These are phyloP conservation scores for Todiramphus chloris DNA, from an alignment of 2,113 vertebrate genomes.

Conservation along the genomic window DNA sequence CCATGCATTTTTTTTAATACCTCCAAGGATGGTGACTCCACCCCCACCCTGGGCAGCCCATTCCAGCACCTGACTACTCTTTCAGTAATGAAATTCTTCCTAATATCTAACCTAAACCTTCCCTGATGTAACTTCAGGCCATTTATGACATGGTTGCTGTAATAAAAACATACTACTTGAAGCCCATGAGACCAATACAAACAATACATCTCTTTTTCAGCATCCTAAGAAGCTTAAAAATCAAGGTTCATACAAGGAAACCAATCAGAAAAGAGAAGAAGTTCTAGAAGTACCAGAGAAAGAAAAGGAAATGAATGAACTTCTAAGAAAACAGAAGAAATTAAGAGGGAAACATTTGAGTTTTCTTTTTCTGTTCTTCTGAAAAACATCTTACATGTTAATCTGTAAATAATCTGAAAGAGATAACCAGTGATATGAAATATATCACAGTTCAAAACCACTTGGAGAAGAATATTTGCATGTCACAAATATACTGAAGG, in stretches of 20 bases:
- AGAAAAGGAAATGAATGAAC: background rate
- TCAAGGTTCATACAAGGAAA: background rate
- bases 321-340: background rate
- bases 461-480: background rate
- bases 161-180: background rate
- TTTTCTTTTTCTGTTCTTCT: background rate
- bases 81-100: too few species aligned
- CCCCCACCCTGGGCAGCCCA: too few species aligned
- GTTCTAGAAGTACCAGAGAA: background rate
- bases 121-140: too few species aligned
- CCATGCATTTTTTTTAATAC: too few species aligned
- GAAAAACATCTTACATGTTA: background rate
- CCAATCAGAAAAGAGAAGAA: background rate
- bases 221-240: background rate
- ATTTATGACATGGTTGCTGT: background rate
- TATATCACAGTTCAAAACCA: background rate
- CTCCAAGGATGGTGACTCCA: too few species aligned
- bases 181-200: background rate
- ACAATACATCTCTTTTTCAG: background rate
- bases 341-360: rapidly evolving
- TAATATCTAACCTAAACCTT: too few species aligned
- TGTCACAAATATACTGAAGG: background rate
- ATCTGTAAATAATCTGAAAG: background rate
- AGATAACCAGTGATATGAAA: background rate
- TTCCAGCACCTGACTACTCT: too few species aligned